Conservation (phyloP, 2,113 vertebrate species). For the Esox niger region DNA sequence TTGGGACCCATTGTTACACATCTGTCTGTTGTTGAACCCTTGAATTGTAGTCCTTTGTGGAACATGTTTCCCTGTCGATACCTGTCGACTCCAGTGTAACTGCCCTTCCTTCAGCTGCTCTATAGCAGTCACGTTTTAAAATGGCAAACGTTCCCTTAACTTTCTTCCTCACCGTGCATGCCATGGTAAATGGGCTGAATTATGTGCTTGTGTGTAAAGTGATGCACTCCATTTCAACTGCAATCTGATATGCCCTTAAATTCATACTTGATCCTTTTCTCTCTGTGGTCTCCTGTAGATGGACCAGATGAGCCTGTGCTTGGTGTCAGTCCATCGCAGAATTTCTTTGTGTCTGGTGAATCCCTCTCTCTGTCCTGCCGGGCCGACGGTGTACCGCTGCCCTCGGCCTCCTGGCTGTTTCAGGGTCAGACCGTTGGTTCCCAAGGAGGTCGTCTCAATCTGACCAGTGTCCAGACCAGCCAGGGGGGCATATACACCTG, state of each 20-base stretch:
- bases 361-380: conserved; percentile 59
- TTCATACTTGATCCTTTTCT: neutral
- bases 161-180: too few relatives aligned
- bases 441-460: conserved; percentile 40
- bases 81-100: too few relatives aligned
- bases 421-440: conserved; percentile 23
- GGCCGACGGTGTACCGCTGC: conserved; percentile 56
- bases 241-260: neutral
- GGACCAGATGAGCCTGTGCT: conserved; percentile 67
- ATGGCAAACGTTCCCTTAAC: too few relatives aligned
- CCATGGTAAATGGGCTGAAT: too few relatives aligned
- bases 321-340: conserved; percentile 39
- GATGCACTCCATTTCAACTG: neutral
- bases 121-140: too few relatives aligned
- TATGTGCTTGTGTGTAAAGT: too few relatives aligned
- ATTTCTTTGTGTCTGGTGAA: conserved; percentile 54
- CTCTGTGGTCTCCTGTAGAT: conserved; percentile 47
- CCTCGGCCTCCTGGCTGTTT: conserved; percentile 56
- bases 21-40: too few relatives aligned
- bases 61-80: too few relatives aligned
- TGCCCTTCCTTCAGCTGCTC: too few relatives aligned
- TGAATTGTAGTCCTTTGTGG: too few relatives aligned
- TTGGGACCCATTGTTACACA: neutral
- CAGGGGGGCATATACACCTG: conserved; percentile 68
- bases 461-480: conserved; percentile 43